Evolutionary conservation across 2,113 vertebrate species (phyloP), one percentile per base, ranked within the genome.

Genomic region (Dinomys branickii): DNA sequence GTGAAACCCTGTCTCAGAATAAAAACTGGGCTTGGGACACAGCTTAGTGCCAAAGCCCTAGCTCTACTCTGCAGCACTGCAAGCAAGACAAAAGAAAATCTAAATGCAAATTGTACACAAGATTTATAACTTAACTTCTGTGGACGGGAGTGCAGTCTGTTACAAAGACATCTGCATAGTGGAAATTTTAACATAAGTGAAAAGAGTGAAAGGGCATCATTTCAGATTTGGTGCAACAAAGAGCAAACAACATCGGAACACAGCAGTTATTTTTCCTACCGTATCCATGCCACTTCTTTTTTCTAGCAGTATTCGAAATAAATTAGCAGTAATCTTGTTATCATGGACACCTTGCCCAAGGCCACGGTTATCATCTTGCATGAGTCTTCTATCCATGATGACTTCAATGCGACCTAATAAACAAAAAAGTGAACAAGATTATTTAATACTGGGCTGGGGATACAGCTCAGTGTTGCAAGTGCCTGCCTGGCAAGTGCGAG

Each of bases 311-410:
- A 99, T 97, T 96, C 99, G 98, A 98, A 99, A 99, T 26, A 99
- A 93, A 96, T 98, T 99, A 30, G 98, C 99, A 59, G 99, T 99
- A 86, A 99, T 98, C 97, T 99, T 99, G 97, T 99, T 99, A 98
- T 99, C 99, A n/a, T 99, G 99, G 83, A 99, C 98, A 67, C 99
- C 99, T 98, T 99, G 99, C 65, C 99, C 99, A 56, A 99, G 99
- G 38, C 99, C 99, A 44, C 99, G 99, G 97, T 99, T 99, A 97
- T 99, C 99, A 78, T 99, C 99, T 97, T 99, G 99, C 98, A 99
- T 99, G 95, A 99, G 99, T 78, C 99, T 98, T 38, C 99, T 99
- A 98, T 99, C 99, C 99, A 99, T 98, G 90, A 99, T 99, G 85
- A 99, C 99, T 98, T 99, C 99, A 97, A 99, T 98, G 96, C 99